Percentiles rank a stretch among this genome's conserved stretches.
These are phyloP conservation scores for Fragum fragum DNA, from an alignment of 2,888 invertebrate genomes.

Conservation along the genomic window DNA sequence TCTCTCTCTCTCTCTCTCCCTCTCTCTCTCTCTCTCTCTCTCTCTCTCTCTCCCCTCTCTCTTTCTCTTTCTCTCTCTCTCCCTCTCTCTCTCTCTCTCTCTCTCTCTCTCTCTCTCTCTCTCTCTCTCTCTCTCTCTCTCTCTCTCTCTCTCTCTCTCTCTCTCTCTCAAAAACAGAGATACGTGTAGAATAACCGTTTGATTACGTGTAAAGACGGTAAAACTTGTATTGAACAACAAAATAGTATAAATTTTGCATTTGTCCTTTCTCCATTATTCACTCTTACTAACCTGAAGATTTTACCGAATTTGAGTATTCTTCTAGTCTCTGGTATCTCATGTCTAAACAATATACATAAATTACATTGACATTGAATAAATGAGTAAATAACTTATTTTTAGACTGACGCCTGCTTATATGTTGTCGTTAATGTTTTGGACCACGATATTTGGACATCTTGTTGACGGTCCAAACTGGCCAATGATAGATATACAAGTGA, in stretches of 20 bases:
- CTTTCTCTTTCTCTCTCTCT: background rate
- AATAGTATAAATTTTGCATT: too few species aligned
- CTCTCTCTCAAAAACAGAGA: too few species aligned
- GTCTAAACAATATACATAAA: too few species aligned
- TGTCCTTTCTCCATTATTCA: too few species aligned
- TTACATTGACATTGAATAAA: too few species aligned
- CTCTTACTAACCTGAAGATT: too few species aligned
- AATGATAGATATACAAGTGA: background rate
- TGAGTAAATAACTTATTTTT: too few species aligned
- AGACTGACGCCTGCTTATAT: slow-evolving; percentile 42
- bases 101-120: slow-evolving; percentile 1
- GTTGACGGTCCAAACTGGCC: background rate
- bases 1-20: background rate
- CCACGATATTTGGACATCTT: slow-evolving; percentile 29
- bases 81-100: background rate
- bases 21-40: slow-evolving; percentile 1
- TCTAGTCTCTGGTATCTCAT: too few species aligned
- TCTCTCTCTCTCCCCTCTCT: slow-evolving; percentile 1
- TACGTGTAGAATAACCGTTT: too few species aligned
- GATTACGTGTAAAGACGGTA: too few species aligned
- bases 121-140: slow-evolving; percentile 1
- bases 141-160: slow-evolving; percentile 1
- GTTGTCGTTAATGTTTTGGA: slow-evolving; percentile 36
- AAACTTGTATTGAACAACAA: too few species aligned
- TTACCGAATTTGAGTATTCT: too few species aligned